These are phyloP conservation scores for Eciton burchellii DNA, from an alignment of 1,140 invertebrate species.

Conservation along the genomic window DNA sequence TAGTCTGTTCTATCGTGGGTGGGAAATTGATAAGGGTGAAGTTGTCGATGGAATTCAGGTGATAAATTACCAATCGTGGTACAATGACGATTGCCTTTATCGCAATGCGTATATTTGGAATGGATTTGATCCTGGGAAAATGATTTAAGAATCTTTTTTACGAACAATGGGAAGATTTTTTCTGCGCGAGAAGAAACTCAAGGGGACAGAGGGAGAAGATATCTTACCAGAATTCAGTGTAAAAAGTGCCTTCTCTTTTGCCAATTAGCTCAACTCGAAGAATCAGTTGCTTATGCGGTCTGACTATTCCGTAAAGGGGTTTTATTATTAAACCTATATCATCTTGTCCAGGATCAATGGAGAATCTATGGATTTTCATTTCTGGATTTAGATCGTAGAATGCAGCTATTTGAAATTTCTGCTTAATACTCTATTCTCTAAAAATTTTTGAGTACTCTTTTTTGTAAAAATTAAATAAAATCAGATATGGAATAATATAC, in stretches of 20 bases:
- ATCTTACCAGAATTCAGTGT: constrained; percentile 77
- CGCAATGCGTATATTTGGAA: constrained; percentile 73
- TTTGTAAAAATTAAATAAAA: too few species aligned
- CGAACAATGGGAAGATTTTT: neutral
- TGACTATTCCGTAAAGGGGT: constrained; percentile 74
- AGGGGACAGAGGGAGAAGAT: neutral
- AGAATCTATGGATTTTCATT: constrained; percentile 67
- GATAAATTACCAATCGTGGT: constrained; percentile 70
- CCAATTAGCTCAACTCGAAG: constrained; percentile 75
- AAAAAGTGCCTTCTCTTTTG: constrained; percentile 71
- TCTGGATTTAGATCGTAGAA: neutral
- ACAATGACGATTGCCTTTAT: constrained; percentile 73
- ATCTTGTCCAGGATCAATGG: constrained; percentile 75
- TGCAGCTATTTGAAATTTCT: neutral
- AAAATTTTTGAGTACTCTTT: too few species aligned
- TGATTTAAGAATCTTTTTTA: constrained; percentile 15
- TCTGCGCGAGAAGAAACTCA: neutral
- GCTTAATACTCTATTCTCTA: neutral
- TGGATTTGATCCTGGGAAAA: constrained; percentile 73
- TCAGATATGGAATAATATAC: too few species aligned
- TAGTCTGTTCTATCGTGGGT: constrained; percentile 65
- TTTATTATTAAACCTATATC: constrained; percentile 72
- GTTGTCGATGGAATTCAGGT: constrained; percentile 72
- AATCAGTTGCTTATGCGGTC: constrained; percentile 56
- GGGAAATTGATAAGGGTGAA: constrained; percentile 80